A percentile compares a stretch with the other conserved stretches of the same genome.
These are phyloP conservation scores for Pogonomyrmex californicus DNA, from an alignment of 1,140 invertebrate species.

Conservation along the genomic window DNA sequence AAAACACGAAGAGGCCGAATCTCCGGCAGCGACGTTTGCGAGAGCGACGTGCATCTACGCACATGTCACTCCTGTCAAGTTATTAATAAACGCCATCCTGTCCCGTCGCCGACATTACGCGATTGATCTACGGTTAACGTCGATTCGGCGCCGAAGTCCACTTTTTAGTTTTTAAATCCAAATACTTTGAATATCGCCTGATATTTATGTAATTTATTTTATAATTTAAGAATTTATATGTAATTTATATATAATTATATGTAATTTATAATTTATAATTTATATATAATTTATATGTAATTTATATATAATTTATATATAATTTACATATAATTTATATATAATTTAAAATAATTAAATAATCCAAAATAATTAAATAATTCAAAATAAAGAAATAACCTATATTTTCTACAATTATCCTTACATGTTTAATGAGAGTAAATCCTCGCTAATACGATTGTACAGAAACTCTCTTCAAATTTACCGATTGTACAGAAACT, in stretches of 20 bases:
- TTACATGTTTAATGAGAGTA: neutral
- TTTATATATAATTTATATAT: no score
- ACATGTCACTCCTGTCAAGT: slow-evolving; percentile 71
- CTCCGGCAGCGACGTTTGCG: neutral
- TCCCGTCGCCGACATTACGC: slow-evolving; percentile 71
- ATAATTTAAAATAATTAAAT: neutral
- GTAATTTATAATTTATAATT: no score
- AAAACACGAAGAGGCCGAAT: slow-evolving; percentile 55
- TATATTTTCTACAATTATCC: neutral
- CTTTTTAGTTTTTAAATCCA: neutral
- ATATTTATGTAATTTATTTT: no score
- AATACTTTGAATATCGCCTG: neutral
- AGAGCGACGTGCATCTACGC: slow-evolving; percentile 16
- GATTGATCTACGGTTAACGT: slow-evolving; percentile 78
- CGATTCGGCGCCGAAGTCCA: slow-evolving; percentile 24
- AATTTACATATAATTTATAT: no score
- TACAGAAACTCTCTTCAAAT: neutral
- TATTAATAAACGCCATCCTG: slow-evolving; percentile 80
- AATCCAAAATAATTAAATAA: neutral
- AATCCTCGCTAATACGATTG: neutral
- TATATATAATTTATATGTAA: no score
- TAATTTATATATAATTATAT: no score
- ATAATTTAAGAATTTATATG: neutral
- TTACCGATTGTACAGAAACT: neutral
- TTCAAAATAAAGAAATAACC: neutral